Percentiles rank a stretch among this genome's conserved stretches.
These are phyloP conservation scores for Pachypanchax playfairii DNA, from an alignment of 2,113 vertebrate species.

Conservation along the genomic window DNA sequence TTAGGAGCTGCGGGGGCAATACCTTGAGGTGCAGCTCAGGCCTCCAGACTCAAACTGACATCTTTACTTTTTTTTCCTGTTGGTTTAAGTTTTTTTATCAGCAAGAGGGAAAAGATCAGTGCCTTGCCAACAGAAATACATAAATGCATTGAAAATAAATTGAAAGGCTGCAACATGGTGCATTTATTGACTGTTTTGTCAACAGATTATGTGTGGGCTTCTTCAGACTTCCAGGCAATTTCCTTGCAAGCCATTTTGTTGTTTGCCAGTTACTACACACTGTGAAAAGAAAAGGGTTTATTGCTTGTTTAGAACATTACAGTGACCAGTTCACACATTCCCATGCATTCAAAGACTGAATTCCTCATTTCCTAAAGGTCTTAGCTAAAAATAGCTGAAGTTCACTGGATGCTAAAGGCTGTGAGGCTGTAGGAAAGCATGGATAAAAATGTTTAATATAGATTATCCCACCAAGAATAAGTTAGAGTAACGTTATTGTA, in stretches of 20 bases:
- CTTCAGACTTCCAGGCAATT: conserved; percentile 57
- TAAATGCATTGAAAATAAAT: conserved; percentile 53
- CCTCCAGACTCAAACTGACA: background rate
- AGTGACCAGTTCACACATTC: conserved; percentile 12
- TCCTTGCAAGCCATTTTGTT: conserved; percentile 57
- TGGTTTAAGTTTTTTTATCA: conserved; percentile 48
- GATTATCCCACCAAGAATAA: conserved; percentile 66
- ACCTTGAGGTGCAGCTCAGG: too few species aligned
- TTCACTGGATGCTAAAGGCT: conserved; percentile 35
- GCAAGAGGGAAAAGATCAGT: conserved; percentile 23
- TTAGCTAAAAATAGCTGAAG: conserved; percentile 19
- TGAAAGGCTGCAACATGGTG: conserved; percentile 54
- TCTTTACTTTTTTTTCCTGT: conserved; percentile 12
- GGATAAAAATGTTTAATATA: conserved; percentile 50
- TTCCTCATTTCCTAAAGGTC: conserved; percentile 9
- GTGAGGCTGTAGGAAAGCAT: conserved; percentile 34
- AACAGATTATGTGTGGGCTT: conserved; percentile 59
- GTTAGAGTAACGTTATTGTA: conserved; percentile 63
- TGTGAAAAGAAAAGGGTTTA: conserved; percentile 16
- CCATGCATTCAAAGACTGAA: conserved; percentile 7
- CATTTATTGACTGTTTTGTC: conserved; percentile 68
- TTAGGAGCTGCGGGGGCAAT: too few species aligned
- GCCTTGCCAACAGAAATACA: conserved; percentile 60
- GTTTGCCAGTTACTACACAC: conserved; percentile 43
- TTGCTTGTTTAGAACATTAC: conserved; percentile 9